Evolutionary conservation across 2,797 vertebrate genomes (phyloP), one percentile per base, ranked within the genome.

Genomic region (Myripristis murdjan): DNA sequence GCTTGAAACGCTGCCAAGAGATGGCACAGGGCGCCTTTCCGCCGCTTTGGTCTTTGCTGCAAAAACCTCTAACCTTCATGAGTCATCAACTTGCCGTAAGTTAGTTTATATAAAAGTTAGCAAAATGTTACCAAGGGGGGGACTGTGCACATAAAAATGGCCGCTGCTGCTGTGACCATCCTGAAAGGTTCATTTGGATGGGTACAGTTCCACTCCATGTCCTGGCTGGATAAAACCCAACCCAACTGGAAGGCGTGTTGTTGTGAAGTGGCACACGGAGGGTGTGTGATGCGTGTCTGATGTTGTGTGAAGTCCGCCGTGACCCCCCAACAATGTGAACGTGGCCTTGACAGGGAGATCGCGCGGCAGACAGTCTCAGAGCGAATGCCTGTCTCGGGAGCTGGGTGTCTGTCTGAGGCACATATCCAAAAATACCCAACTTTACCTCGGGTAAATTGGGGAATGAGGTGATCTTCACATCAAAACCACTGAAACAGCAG

Each of bases 331-430:
- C 81, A 64, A 69, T 64, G 68, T 39, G 57, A 67, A 73, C 69
- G 69, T 69, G 60, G 62, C 64, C 70, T 81, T 73, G 72, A 70
- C 64, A 14, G 28, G 61, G 81, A 64, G 59, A 47, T 54, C 14
- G 26, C 62, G 77, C 51, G 54, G 15, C 41, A 73, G 74, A 70
- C n/a, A 1, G 39, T 73, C 69, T 82, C 76, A 11, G 37, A 23
- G 64, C 64, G 79, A 39, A 72, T 71, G 18, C 46, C 20, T 55
- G n/a, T 67, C 59, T 78, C 49, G 18, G 53, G 48, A 51, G 56
- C 35, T 62, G 2, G 4, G 9, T 22, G 77, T 86, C 75, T 73
- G 78, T 77, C 75, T 77, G 77, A 62, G 56, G 39, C 51, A 20
- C 20, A 20, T 20, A 20, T 20, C 47, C 18, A 56, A 33, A 77